phyloP scores from a whole-genome alignment of 2,797 vertebrate genomes.

The Hydrocynus forskahlii region DNA sequence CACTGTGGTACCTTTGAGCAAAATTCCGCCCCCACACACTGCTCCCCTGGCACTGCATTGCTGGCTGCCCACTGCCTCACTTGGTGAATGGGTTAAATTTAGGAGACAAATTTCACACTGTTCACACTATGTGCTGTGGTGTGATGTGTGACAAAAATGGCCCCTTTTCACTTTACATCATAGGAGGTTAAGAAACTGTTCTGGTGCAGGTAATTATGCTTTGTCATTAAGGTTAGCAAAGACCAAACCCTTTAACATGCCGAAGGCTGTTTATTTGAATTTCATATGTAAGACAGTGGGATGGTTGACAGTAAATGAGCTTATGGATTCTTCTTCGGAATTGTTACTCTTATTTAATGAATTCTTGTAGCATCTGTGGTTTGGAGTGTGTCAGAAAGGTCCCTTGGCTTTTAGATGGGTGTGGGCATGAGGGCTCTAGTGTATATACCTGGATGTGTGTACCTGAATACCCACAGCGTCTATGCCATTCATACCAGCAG shows the following conservation, averaged over 20 bases:
- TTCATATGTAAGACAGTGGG: neutral
- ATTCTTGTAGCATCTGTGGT: neutral
- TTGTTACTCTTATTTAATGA: neutral
- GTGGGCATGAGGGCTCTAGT: conserved; percentile 4
- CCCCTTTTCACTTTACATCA: too few relatives aligned
- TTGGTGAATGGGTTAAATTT: too few relatives aligned
- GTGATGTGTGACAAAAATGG: too few relatives aligned
- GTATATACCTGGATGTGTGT: neutral
- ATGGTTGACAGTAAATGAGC: neutral
- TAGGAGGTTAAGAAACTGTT: too few relatives aligned
- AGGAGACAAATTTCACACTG: too few relatives aligned
- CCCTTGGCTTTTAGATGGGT: neutral
- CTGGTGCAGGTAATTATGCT: too few relatives aligned
- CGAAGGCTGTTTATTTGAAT: neutral
- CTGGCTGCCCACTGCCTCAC: too few relatives aligned
- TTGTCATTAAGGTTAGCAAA: too few relatives aligned
- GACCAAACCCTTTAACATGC: neutral
- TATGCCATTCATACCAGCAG: conserved; percentile 33
- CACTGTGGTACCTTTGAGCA: too few relatives aligned
- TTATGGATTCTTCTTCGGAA: neutral
- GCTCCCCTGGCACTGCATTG: too few relatives aligned
- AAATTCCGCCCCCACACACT: too few relatives aligned
- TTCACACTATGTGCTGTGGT: too few relatives aligned
- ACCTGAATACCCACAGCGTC: neutral
- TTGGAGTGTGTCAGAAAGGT: neutral